These are phyloP conservation scores for Escarpia spicata DNA, from an alignment of 2,888 invertebrate genomes.

Conservation along the genomic window DNA sequence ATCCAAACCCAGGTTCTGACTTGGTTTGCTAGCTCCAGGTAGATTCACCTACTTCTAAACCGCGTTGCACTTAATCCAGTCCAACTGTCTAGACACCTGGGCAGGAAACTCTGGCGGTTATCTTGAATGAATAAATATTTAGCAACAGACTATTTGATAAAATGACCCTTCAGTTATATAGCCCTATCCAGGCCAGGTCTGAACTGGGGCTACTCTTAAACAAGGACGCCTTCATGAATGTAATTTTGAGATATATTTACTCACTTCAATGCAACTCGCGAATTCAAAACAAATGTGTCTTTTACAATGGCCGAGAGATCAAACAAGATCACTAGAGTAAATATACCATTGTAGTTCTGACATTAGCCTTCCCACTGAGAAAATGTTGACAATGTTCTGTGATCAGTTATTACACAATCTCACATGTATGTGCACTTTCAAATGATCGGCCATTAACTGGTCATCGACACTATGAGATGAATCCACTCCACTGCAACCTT, in stretches of 20 bases:
- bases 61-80: not conserved
- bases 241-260: not conserved
- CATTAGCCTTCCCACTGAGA: not conserved
- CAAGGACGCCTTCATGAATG: not conserved
- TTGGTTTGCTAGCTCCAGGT: not conserved
- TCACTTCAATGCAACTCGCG: not conserved
- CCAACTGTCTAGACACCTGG: not conserved
- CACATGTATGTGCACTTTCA: not conserved
- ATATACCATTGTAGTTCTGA: not conserved
- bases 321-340: not conserved
- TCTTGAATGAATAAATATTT: conserved; percentile 6
- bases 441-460: not conserved
- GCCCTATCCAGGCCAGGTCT: not conserved
- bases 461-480: not conserved
- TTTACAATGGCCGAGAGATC: not conserved
- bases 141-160: not conserved
- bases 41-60: not conserved
- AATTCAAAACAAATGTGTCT: not conserved
- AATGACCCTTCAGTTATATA: not conserved
- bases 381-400: not conserved
- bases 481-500: not conserved
- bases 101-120: not conserved
- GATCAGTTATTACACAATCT: not conserved
- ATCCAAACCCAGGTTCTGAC: not conserved
- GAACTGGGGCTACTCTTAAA: not conserved